Percentiles rank a stretch among this genome's conserved stretches.
These are phyloP conservation scores for Tanypteryx hageni DNA, from an alignment of 2,888 invertebrate genomes.

Conservation along the genomic window DNA sequence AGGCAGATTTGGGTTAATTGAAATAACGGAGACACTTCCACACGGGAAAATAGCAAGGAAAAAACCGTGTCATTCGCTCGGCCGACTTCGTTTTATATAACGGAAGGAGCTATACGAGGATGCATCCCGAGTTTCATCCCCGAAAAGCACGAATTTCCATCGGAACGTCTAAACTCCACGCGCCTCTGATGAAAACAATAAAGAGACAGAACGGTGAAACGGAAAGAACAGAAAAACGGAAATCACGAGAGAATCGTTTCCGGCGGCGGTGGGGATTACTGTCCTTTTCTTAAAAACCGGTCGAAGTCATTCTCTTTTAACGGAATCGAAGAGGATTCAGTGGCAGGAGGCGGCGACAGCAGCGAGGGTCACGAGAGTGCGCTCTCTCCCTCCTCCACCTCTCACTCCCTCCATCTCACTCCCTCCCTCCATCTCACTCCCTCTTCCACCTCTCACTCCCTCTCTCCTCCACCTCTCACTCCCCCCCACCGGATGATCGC, in stretches of 20 bases:
- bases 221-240: not conserved
- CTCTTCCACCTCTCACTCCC: not conserved
- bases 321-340: not conserved
- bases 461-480: not conserved
- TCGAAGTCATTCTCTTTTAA: not conserved
- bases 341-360: not conserved
- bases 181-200: not conserved
- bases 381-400: not conserved
- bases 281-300: slow-evolving; percentile 1
- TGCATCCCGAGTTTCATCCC: no score
- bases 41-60: not conserved
- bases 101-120: not conserved
- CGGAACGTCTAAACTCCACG: not conserved
- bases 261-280: slow-evolving; percentile 2
- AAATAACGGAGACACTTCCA: not conserved
- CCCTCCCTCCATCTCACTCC: not conserved
- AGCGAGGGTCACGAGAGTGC: not conserved
- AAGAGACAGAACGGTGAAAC: not conserved
- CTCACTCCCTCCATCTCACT: not conserved
- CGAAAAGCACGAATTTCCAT: not conserved
- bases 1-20: not conserved
- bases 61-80: not conserved
- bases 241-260: slow-evolving; percentile 11
- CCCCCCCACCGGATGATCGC: slow-evolving; percentile 4
- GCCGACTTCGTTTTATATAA: not conserved